Percentiles rank a stretch among this genome's conserved stretches.
These are phyloP conservation scores for Tichodroma muraria DNA, from an alignment of 2,113 vertebrate species.

Conservation along the genomic window DNA sequence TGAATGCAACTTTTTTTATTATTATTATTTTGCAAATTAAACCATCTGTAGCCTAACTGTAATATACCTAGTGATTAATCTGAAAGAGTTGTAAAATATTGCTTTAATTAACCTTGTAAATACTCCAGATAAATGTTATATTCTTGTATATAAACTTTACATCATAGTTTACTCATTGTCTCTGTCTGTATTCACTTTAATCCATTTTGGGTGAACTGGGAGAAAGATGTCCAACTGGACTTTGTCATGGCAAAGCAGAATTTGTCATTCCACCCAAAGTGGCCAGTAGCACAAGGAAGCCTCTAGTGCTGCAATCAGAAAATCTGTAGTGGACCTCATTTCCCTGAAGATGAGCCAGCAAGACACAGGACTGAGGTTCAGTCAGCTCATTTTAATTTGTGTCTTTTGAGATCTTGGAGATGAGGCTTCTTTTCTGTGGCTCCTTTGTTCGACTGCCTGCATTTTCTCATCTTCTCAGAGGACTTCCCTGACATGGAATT, in stretches of 20 bases:
- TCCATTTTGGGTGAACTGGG: not conserved
- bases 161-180: constrained; percentile 55
- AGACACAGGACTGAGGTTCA: not conserved
- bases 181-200: constrained; percentile 20
- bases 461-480: not conserved
- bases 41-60: constrained; percentile 67
- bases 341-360: not conserved
- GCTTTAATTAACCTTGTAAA: constrained; percentile 89
- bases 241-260: not conserved
- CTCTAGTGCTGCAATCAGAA: not conserved
- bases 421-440: not conserved
- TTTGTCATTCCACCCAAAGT: not conserved
- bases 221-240: not conserved
- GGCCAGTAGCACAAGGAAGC: not conserved
- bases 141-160: constrained; percentile 85
- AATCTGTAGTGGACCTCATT: not conserved
- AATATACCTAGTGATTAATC: constrained; percentile 73
- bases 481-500: not conserved
- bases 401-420: not conserved
- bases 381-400: not conserved
- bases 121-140: constrained; percentile 87
- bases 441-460: not conserved
- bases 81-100: constrained; percentile 81
- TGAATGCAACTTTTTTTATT: constrained; percentile 36
- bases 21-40: constrained; percentile 58